A percentile compares a stretch with the other conserved stretches of the same genome.
phyloP scores from a whole-genome alignment of 2,797 vertebrate species.

The Pangasius sanitwongsei region DNA sequence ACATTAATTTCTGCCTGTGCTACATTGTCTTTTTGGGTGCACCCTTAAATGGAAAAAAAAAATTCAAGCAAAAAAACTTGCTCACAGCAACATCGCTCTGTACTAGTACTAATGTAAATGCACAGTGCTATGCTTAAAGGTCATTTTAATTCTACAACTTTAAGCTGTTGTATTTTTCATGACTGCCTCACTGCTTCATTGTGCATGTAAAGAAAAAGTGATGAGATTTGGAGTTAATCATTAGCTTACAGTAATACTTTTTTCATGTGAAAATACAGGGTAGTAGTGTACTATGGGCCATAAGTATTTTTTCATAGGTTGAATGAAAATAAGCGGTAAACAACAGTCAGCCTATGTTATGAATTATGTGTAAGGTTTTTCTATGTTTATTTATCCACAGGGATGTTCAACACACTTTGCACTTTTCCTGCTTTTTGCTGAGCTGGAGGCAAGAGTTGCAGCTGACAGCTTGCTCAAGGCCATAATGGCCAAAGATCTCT shows the following conservation, averaged over 20 bases:
- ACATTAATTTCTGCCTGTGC: neutral
- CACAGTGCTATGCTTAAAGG: neutral
- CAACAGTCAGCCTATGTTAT: neutral
- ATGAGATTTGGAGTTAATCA: neutral
- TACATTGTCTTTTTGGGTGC: neutral
- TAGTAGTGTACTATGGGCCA: neutral
- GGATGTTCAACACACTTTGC: constrained; percentile 3
- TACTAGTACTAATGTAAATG: neutral
- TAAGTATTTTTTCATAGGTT: neutral
- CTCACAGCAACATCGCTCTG: neutral
- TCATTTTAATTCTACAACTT: neutral
- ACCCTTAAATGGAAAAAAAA: neutral
- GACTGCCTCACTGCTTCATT: neutral
- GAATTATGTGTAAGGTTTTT: neutral
- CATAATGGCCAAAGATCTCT: neutral
- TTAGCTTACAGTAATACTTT: neutral
- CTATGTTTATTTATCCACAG: neutral
- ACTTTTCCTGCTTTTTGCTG: neutral
- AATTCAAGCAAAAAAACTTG: neutral
- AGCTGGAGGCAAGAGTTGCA: neutral
- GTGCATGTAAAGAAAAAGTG: neutral
- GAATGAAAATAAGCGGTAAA: neutral
- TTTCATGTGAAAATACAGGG: neutral
- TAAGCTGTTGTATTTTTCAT: neutral
- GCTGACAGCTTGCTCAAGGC: constrained; percentile 6